Evolutionary conservation across 1,140 invertebrate species (phyloP).

Genomic region (Arion vulgaris): DNA sequence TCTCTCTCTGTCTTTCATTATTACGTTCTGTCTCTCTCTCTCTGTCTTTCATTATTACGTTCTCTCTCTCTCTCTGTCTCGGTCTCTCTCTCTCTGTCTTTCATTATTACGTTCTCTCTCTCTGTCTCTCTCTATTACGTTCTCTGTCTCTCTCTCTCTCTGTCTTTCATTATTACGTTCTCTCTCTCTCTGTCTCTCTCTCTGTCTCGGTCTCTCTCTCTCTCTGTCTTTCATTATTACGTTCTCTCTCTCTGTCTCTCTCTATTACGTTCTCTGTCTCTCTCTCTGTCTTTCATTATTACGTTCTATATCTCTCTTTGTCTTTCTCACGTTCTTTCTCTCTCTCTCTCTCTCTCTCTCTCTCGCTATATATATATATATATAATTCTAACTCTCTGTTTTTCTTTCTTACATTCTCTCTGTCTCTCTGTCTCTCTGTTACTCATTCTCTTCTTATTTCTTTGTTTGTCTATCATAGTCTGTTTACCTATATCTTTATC

Average conservation of each 20-base stretch:
- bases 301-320: neutral
- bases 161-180: neutral
- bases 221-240: too few species aligned
- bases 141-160: neutral
- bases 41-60: neutral
- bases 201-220: too few species aligned
- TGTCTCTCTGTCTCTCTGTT: neutral
- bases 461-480: neutral
- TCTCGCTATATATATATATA: too few species aligned
- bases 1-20: too few species aligned
- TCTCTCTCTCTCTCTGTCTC: neutral
- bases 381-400: too few species aligned
- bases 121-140: neutral
- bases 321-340: neutral
- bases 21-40: neutral
- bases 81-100: neutral
- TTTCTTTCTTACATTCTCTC: neutral
- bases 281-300: too few species aligned
- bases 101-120: neutral
- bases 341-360: neutral
- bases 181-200: neutral
- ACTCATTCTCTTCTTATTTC: neutral
- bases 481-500: neutral
- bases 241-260: too few species aligned
- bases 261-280: too few species aligned